Conservation (phyloP, 2,888 invertebrate genomes). For the Apamea sordens region DNA sequence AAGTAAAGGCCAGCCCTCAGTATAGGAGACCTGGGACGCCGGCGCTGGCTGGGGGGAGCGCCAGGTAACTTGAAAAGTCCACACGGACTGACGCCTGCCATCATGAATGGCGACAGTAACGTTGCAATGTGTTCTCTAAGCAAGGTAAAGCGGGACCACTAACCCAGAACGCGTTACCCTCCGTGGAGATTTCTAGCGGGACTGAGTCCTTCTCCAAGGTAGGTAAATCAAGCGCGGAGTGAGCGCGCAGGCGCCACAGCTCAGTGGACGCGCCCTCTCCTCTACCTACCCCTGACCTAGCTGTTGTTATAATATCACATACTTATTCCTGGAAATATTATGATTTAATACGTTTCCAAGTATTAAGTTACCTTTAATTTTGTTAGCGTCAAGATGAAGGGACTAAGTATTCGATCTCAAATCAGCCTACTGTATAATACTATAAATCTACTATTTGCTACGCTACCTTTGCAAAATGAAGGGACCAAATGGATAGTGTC, state of each 20-base stretch:
- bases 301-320: background rate
- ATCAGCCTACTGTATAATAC: too few relatives aligned
- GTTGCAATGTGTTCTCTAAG: background rate
- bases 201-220: conserved; percentile 3
- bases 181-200: background rate
- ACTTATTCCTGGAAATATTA: background rate
- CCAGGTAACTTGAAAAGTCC: conserved; percentile 40
- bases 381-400: too few relatives aligned
- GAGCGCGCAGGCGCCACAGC: conserved; percentile 23
- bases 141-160: background rate
- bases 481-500: too few relatives aligned
- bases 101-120: background rate
- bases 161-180: background rate
- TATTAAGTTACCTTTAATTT: too few relatives aligned
- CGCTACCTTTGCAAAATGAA: too few relatives aligned
- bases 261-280: background rate
- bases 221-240: background rate
- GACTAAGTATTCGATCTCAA: too few relatives aligned
- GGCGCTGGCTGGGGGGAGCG: conserved; percentile 13
- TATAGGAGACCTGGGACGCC: background rate
- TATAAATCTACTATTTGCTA: too few relatives aligned
- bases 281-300: background rate
- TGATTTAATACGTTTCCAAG: background rate
- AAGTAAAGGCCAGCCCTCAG: conserved; percentile 3
- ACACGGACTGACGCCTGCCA: conserved; percentile 10